phyloP scores from a whole-genome alignment of 2,888 invertebrate species.

The Podabrus alpinus region DNA sequence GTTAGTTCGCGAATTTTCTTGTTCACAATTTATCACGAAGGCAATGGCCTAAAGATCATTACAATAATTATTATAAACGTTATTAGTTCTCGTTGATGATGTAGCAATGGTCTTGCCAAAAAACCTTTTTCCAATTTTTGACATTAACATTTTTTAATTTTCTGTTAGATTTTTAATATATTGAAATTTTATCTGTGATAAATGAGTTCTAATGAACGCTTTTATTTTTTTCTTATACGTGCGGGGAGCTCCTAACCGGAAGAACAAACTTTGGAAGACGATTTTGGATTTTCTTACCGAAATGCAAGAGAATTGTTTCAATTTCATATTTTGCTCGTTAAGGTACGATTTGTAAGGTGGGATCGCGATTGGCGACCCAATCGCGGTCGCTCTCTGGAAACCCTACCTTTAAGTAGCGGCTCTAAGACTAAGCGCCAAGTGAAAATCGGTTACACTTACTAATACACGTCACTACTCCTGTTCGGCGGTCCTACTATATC shows the following conservation, averaged over 20 bases:
- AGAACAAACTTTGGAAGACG: not conserved
- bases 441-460: no score
- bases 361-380: not conserved
- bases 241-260: not conserved
- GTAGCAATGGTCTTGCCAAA: slow-evolving; percentile 19
- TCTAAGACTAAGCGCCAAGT: no score
- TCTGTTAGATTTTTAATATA: not conserved
- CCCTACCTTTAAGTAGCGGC: not conserved
- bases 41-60: slow-evolving; percentile 36
- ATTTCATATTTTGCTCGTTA: not conserved
- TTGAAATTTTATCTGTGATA: slow-evolving; percentile 1
- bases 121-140: not conserved
- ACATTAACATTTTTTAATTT: not conserved
- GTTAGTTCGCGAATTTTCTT: slow-evolving; percentile 51
- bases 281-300: not conserved
- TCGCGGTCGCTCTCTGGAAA: not conserved
- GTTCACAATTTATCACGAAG: slow-evolving; percentile 45
- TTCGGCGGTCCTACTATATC: not conserved
- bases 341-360: not conserved
- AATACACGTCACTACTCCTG: not conserved
- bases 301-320: not conserved
- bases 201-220: not conserved
- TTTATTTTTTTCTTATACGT: not conserved
- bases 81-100: slow-evolving; percentile 27
- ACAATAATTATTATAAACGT: slow-evolving; percentile 30